Evolutionary conservation across 2,888 invertebrate species (phyloP).

Genomic region (Tenthredo notha): DNA sequence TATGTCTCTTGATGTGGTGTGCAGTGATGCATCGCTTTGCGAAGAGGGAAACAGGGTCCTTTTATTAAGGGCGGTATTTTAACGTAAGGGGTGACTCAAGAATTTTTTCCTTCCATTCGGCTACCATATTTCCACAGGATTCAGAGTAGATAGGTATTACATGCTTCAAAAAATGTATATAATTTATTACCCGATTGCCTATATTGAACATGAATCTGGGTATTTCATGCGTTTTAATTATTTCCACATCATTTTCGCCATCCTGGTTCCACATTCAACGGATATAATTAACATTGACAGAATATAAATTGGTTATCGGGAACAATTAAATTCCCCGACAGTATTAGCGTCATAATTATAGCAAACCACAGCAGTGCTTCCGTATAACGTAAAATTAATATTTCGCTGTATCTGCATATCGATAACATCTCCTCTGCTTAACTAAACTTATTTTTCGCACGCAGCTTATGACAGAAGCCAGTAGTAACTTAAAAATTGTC

Average conservation of each 20-base stretch:
- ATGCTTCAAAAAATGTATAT: background rate
- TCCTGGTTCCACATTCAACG: background rate
- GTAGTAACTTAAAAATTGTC: background rate
- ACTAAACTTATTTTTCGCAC: background rate
- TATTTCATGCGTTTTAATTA: conserved; percentile 25
- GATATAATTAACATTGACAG: conserved; percentile 12
- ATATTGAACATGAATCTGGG: background rate
- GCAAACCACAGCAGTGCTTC: background rate
- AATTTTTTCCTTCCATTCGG: conserved; percentile 14
- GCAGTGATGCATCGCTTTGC: conserved; percentile 56
- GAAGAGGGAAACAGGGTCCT: conserved; percentile 50
- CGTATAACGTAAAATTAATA: background rate
- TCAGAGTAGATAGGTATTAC: background rate
- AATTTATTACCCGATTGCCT: background rate
- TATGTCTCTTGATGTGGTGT: conserved; percentile 53
- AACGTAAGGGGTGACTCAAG: conserved; percentile 19
- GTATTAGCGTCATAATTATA: background rate
- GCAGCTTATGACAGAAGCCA: background rate
- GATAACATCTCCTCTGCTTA: background rate
- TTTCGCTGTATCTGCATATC: background rate
- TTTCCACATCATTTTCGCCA: conserved; percentile 19
- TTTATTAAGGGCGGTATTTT: conserved; percentile 15
- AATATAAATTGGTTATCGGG: conserved; percentile 17
- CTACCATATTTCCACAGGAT: background rate
- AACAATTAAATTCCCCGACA: conserved; percentile 8